These are phyloP conservation scores for Pelobates fuscus DNA, from an alignment of 2,113 vertebrate species.

Conservation along the genomic window DNA sequence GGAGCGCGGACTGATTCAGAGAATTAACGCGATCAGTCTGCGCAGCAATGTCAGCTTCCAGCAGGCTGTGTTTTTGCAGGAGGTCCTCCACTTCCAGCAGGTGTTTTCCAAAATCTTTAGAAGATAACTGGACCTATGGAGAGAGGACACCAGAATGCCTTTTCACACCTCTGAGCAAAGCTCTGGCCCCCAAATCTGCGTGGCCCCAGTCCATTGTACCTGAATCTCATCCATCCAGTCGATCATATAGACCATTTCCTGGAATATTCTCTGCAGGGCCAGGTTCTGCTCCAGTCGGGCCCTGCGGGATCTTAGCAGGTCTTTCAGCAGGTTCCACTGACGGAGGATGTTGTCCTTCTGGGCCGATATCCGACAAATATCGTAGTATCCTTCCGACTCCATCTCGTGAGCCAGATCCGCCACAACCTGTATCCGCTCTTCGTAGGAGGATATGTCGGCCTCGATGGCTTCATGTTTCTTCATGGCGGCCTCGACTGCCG, in stretches of 20 bases:
- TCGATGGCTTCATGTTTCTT: constrained; percentile 97
- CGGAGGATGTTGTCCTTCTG: constrained; percentile 92
- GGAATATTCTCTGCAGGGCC: constrained; percentile 90
- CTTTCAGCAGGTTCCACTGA: constrained; percentile 87
- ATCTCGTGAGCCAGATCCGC: constrained; percentile 83
- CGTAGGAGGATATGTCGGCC: constrained; percentile 91
- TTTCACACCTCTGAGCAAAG: not conserved
- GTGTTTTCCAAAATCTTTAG: constrained; percentile 89
- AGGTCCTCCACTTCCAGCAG: constrained; percentile 91
- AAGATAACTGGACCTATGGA: constrained; percentile 62
- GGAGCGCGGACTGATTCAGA: constrained; percentile 81
- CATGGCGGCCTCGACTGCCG: constrained; percentile 92
- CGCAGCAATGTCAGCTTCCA: constrained; percentile 84
- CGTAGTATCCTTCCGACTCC: constrained; percentile 87
- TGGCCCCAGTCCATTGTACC: constrained; percentile 57
- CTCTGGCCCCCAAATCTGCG: not conserved
- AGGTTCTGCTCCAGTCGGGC: constrained; percentile 87
- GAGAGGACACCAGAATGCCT: not conserved
- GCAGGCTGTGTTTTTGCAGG: constrained; percentile 87
- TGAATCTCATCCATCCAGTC: constrained; percentile 98
- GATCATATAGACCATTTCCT: constrained; percentile 99
- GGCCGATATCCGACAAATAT: constrained; percentile 79
- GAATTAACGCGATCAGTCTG: constrained; percentile 86
- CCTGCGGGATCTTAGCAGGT: constrained; percentile 79
- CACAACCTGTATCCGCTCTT: constrained; percentile 87